Evolutionary conservation across 2,888 invertebrate genomes (phyloP), one percentile per base, ranked within the genome.

Genomic region (Harpalus rufipes): DNA sequence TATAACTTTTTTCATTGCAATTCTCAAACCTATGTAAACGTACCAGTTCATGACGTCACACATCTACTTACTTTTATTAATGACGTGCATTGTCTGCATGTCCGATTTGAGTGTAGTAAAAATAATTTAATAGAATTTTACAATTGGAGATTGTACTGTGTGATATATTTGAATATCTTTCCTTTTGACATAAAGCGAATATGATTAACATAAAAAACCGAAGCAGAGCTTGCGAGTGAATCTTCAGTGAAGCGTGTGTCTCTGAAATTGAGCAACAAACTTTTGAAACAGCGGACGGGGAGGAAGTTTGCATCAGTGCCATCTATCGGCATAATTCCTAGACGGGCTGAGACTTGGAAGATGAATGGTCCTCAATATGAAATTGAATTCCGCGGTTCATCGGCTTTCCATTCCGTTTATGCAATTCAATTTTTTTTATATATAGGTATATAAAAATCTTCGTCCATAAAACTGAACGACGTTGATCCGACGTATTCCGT

Each of bases 341-440:
- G 72, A 74, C 74, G 41, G 41, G 51, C 32, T 32, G 72, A 72
- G 58, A 76, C 56, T 51, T 51, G 76, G 78, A 84, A 84, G 84
- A 84, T 84, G 78, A 84, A 84, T 84, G 78, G 84, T 78, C 78
- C 63, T 93, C 93, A 93, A 93, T 93, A 93, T 93, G 93, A 93
- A 93, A 94, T 93, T 94, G 93, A 93, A 94, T 93, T 93, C 93
- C 92, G 93, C 92, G 93, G 93, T 93, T 93, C 93, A 93, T 93
- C 93, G 93, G 93, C 92, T 92, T 92, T 93, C 93, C 93, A 93
- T 93, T 89, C 90, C 89, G 88, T 88, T 87, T 87, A 86, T 89
- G 88, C 88, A 87, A 88, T 87, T 88, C 88, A 88, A 89, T 89
- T 89, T 90, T 89, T 90, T 89, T 88, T 87, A 88, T 86, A 88